These are phyloP conservation scores for Corticium candelabrum DNA, from an alignment of 37 sponge, comb jelly and placozoan species.

Conservation along the genomic window DNA sequence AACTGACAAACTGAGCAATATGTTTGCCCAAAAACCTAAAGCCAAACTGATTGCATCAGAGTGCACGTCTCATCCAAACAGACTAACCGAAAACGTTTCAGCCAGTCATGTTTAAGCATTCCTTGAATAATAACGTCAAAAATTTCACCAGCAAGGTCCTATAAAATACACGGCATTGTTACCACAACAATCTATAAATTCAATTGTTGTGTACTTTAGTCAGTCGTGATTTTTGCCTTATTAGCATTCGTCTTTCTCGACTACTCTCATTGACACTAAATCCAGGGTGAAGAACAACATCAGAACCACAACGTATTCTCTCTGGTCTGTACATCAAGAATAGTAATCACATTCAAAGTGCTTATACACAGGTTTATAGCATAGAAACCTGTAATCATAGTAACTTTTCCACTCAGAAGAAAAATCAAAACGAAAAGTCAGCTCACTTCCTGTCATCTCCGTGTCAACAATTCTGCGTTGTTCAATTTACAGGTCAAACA, in stretches of 20 bases:
- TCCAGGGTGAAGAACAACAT: constrained; percentile 53
- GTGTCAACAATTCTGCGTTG: constrained; percentile 21
- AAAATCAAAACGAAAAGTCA: constrained; percentile 64
- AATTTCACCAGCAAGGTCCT: constrained; percentile 72
- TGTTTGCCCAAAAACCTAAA: constrained; percentile 64
- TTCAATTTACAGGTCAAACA: background rate
- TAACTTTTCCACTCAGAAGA: constrained; percentile 68
- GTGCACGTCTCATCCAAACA: background rate
- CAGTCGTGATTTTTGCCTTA: constrained; percentile 43
- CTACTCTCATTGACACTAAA: constrained; percentile 21
- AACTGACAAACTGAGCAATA: constrained; percentile 59
- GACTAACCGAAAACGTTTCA: constrained; percentile 55
- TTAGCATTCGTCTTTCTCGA: constrained; percentile 13
- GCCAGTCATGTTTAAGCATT: constrained; percentile 30
- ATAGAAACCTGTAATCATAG: constrained; percentile 59
- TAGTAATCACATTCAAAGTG: background rate
- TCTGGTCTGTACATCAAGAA: constrained; percentile 48
- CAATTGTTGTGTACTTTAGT: constrained; percentile 37
- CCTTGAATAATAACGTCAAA: constrained; percentile 52
- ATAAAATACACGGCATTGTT: background rate
- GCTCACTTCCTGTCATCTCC: constrained; percentile 64
- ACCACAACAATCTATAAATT: no score
- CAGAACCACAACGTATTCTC: constrained; percentile 39
- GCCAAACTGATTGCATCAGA: background rate
- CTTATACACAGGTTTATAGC: no score